These are phyloP conservation scores for Gambusia yucatana DNA, from an alignment of 2,797 vertebrate species.

Conservation along the genomic window DNA sequence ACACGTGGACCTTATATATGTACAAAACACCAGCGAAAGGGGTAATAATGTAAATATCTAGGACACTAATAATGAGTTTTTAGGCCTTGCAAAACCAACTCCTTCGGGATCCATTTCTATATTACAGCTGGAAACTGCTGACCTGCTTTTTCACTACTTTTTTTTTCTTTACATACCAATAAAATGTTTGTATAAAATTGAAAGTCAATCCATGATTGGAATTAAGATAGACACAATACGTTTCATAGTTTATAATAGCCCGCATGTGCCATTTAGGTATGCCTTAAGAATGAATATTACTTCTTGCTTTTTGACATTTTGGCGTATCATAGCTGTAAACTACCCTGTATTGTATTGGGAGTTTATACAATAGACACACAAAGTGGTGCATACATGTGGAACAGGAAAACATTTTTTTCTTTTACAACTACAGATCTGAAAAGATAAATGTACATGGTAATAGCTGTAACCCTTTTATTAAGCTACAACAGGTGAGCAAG, in stretches of 20 bases:
- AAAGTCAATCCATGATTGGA: neutral
- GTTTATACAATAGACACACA: neutral
- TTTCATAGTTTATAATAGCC: neutral
- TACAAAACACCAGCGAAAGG: conserved; percentile 31
- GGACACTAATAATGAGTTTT: conserved; percentile 70
- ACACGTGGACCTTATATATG: conserved; percentile 16
- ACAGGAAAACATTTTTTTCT: neutral
- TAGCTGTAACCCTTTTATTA: conserved; percentile 1
- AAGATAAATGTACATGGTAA: neutral
- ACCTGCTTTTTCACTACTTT: neutral
- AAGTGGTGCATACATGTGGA: neutral
- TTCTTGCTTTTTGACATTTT: neutral
- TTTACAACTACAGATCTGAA: neutral
- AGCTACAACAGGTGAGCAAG: neutral
- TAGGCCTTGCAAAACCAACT: conserved; percentile 35
- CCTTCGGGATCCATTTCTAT: conserved; percentile 54
- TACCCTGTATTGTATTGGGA: neutral
- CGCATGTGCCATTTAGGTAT: neutral
- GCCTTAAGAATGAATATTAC: neutral
- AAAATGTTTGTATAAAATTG: neutral
- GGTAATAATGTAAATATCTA: conserved; percentile 61
- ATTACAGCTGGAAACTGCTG: conserved; percentile 24
- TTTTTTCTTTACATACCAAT: neutral
- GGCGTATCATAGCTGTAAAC: neutral
- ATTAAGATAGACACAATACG: neutral